Evolutionary conservation across 2,888 invertebrate species (phyloP), one percentile per base, ranked within the genome.

Genomic region (Axea sp.): DNA sequence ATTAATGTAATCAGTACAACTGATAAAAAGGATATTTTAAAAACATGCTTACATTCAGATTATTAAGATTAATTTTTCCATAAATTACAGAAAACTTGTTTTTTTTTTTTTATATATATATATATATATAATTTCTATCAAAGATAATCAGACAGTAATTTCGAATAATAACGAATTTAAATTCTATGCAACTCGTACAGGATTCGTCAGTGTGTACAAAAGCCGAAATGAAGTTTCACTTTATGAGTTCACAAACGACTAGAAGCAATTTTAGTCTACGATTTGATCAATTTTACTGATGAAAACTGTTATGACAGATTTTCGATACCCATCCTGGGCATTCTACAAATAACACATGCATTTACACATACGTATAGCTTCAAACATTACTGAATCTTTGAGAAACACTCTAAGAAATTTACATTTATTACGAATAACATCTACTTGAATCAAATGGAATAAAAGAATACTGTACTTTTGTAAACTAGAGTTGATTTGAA

Each of bases 241-340:
- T 51, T 51, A 51, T 35, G 26, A 17, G 35, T 51, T 51, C 22
- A 12, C 35, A 51, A 51, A 51, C 19, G 51, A 35, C 33, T 35
- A 35, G 26, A 7, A 35, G 51, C 35, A 51, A 35, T 51, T 51
- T 35, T 26, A 19, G 35, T 51, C 35, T 14, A 26, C 51, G 51
- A 35, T 51, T 51, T 51, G 33, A 51, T 51, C 51, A 51, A 51
- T 51, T 51, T 33, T 30, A 9, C 35, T 51, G 51, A 51, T 51
- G 33, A 51, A 51, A 51, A 51, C 35, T 24, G 51, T 51, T 51
- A 35, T 51, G 51, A 51, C 51, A 49, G 33, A 49, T 49, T 49
- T 49, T 49, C 49, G 12, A 49, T 33, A 49, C 33, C n/a, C n/a
- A 22, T 33, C 12, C 24, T 31, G 31, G 11, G 8, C 14, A n/a